These are phyloP conservation scores for Melanotaenia nigrans DNA, from an alignment of 2,797 vertebrate genomes.

Conservation along the genomic window DNA sequence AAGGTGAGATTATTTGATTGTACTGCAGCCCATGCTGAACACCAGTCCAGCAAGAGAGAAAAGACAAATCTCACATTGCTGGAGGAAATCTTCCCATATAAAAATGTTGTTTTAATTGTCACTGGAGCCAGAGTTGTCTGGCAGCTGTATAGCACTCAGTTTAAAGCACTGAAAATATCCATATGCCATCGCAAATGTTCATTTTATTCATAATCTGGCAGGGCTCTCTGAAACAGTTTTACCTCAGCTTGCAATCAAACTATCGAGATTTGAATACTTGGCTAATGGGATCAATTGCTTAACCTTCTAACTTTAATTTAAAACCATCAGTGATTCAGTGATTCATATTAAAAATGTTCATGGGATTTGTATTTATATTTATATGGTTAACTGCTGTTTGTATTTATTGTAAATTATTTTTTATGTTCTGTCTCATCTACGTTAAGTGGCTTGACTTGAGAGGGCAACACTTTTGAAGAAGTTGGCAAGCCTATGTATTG, in stretches of 20 bases:
- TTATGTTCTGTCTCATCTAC: slow-evolving; percentile 35
- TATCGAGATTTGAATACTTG: slow-evolving; percentile 25
- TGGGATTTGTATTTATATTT: slow-evolving; percentile 79
- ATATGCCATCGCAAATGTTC: slow-evolving; percentile 28
- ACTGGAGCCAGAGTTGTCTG: slow-evolving; percentile 17
- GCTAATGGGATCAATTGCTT: slow-evolving; percentile 26
- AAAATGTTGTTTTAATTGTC: slow-evolving; percentile 33
- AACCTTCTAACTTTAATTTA: slow-evolving; percentile 32
- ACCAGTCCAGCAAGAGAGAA: slow-evolving; percentile 16
- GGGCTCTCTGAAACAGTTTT: slow-evolving; percentile 48
- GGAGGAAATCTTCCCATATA: slow-evolving; percentile 4
- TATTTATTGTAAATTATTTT: slow-evolving; percentile 86
- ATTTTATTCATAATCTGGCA: slow-evolving; percentile 30
- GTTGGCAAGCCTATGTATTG: slow-evolving; percentile 53
- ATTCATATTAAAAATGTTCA: slow-evolving; percentile 70
- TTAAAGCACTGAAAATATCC: slow-evolving; percentile 49
- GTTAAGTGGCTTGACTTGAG: slow-evolving; percentile 34
- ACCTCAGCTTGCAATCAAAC: slow-evolving; percentile 57
- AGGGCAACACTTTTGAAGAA: slow-evolving; percentile 39
- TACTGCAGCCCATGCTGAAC: slow-evolving; percentile 38
- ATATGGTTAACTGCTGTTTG: slow-evolving; percentile 75
- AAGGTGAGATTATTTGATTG: slow-evolving; percentile 62
- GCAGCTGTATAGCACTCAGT: slow-evolving; percentile 24
- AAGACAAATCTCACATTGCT: slow-evolving; percentile 18
- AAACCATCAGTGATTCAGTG: slow-evolving; percentile 40